A percentile compares a stretch with the other conserved stretches of the same genome.
Evolutionary conservation across 2,113 vertebrate genomes (phyloP).

Genomic region (Lamprologus speciosus): DNA sequence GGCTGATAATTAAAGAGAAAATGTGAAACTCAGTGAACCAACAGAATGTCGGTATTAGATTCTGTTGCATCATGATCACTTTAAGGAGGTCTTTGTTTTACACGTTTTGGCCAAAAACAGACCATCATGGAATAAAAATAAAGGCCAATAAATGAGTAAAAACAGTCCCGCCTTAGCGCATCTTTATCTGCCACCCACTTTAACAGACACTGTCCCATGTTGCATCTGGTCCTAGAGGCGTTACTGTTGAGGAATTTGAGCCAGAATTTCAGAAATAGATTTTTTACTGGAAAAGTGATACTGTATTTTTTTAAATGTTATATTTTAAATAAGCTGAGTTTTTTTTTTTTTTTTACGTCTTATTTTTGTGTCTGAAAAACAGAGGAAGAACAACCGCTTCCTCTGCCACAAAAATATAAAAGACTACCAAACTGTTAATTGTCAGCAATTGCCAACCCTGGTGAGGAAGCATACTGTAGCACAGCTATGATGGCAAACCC

Average conservation of each 20-base stretch:
- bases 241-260: neutral
- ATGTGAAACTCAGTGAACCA: neutral
- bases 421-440: neutral
- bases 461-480: neutral
- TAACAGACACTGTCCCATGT: neutral
- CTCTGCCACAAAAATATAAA: neutral
- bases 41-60: neutral
- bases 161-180: neutral
- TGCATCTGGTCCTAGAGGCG: neutral
- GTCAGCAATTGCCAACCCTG: neutral
- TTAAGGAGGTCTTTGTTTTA: neutral
- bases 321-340: neutral
- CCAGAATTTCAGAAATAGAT: neutral
- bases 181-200: neutral
- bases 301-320: neutral
- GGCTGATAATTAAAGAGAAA: neutral
- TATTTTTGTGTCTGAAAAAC: neutral
- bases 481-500: constrained; percentile 31
- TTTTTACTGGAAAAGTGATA: neutral
- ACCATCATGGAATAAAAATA: neutral
- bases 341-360: neutral
- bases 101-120: neutral
- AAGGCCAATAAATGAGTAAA: neutral
- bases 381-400: neutral
- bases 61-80: neutral